These are phyloP conservation scores for Gavia stellata DNA, from an alignment of 2,113 vertebrate species.

Conservation along the genomic window DNA sequence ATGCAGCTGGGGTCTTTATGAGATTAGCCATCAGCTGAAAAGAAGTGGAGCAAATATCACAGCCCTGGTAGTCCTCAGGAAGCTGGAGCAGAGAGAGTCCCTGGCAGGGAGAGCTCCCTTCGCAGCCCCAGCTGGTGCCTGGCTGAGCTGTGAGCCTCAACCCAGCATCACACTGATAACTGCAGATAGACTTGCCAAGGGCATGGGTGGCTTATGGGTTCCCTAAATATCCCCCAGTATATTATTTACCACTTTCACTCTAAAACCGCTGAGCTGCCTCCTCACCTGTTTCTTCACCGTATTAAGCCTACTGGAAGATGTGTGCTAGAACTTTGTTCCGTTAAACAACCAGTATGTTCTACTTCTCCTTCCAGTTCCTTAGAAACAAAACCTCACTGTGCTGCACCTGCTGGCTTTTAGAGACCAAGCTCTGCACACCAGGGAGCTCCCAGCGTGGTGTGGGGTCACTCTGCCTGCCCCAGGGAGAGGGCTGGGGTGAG, in stretches of 20 bases:
- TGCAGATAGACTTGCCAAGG: neutral
- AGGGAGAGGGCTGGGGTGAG: neutral
- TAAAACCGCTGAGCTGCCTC: neutral
- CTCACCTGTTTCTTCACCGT: neutral
- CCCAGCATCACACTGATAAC: neutral
- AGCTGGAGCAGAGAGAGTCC: rapidly evolving
- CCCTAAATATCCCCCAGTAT: neutral
- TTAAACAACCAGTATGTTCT: rapidly evolving
- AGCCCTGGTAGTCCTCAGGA: neutral
- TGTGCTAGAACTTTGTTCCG: rapidly evolving
- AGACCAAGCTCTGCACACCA: rapidly evolving
- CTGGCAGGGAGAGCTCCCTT: neutral
- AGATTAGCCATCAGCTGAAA: neutral
- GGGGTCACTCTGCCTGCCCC: no score
- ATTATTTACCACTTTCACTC: neutral
- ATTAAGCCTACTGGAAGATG: neutral
- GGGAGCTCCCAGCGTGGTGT: rapidly evolving
- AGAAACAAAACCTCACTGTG: neutral
- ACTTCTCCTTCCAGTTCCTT: neutral
- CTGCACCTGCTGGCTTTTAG: neutral
- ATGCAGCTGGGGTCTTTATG: neutral
- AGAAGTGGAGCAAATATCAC: neutral
- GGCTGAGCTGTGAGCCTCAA: rapidly evolving
- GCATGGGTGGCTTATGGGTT: neutral
- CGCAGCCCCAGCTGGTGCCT: neutral